phyloP scores from a whole-genome alignment of 2,888 invertebrate species.

The Tridacna gigas region DNA sequence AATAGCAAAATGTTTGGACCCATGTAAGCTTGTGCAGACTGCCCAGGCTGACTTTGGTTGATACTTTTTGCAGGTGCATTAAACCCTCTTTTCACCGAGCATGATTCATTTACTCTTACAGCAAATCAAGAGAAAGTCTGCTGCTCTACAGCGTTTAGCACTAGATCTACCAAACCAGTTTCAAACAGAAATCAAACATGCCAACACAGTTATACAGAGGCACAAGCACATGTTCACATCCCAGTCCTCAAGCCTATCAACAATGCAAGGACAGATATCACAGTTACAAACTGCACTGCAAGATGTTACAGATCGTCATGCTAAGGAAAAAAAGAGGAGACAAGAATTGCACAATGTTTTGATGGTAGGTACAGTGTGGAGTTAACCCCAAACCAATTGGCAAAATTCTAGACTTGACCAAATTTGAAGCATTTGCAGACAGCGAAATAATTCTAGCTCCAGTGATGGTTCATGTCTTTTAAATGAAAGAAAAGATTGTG shows the following conservation, averaged over 20 bases:
- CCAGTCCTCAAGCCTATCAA: conserved; percentile 75
- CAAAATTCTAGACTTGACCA: too few species aligned
- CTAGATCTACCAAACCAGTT: conserved; percentile 73
- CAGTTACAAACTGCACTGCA: conserved; percentile 71
- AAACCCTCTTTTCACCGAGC: too few species aligned
- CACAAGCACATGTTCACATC: conserved; percentile 72
- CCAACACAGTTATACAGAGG: conserved; percentile 71
- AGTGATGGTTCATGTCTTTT: too few species aligned
- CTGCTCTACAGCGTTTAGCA: conserved; percentile 68
- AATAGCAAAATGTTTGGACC: too few species aligned
- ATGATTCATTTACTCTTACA: conserved; percentile 24
- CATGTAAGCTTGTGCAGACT: too few species aligned
- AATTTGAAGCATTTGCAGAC: too few species aligned
- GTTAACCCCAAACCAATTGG: too few species aligned
- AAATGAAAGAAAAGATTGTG: too few species aligned
- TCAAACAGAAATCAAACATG: conserved; percentile 69
- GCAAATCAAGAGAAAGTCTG: conserved; percentile 67
- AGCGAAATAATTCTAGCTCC: too few species aligned
- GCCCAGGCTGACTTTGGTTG: too few species aligned
- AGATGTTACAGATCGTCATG: conserved; percentile 76
- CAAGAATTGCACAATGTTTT: conserved; percentile 80
- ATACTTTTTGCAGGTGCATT: too few species aligned
- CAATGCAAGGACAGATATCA: conserved; percentile 72
- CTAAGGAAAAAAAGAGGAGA: conserved; percentile 78
- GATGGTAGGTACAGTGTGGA: conserved; percentile 69